phyloP scores from a whole-genome alignment of 2,113 vertebrate species.

The Hypanus sabinus region DNA sequence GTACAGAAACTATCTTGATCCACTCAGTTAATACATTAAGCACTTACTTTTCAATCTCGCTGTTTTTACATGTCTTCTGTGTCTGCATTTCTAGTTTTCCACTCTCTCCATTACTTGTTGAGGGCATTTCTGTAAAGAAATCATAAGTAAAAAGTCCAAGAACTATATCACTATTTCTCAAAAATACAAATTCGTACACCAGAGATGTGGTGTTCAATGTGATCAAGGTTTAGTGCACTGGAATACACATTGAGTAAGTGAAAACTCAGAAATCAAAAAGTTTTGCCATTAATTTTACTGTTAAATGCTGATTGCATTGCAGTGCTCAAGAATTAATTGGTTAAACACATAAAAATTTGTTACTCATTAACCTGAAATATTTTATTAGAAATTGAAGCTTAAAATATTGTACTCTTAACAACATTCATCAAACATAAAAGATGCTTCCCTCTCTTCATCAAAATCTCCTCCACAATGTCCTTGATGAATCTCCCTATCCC shows the following conservation, averaged over 20 bases:
- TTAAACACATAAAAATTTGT: too few species aligned
- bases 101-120: slow-evolving; percentile 93
- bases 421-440: too few species aligned
- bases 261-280: too few species aligned
- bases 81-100: slow-evolving; percentile 80
- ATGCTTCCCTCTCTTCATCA: too few species aligned
- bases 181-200: neutral
- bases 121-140: slow-evolving; percentile 81
- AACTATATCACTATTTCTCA: neutral
- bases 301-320: too few species aligned
- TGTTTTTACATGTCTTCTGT: slow-evolving; percentile 98
- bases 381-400: too few species aligned
- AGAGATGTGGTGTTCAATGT: neutral
- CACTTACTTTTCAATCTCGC: slow-evolving; percentile 95
- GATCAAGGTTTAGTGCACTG: slow-evolving; percentile 42
- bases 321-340: too few species aligned
- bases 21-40: neutral
- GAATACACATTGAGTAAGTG: neutral
- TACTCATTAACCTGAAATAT: too few species aligned
- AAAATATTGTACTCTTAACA: too few species aligned
- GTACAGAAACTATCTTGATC: slow-evolving; percentile 23
- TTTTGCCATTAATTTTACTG: too few species aligned
- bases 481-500: too few species aligned
- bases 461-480: too few species aligned
- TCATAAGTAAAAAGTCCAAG: neutral